These are phyloP conservation scores for Cichlasoma orientale DNA, from an alignment of 2,797 vertebrate species.

Conservation along the genomic window DNA sequence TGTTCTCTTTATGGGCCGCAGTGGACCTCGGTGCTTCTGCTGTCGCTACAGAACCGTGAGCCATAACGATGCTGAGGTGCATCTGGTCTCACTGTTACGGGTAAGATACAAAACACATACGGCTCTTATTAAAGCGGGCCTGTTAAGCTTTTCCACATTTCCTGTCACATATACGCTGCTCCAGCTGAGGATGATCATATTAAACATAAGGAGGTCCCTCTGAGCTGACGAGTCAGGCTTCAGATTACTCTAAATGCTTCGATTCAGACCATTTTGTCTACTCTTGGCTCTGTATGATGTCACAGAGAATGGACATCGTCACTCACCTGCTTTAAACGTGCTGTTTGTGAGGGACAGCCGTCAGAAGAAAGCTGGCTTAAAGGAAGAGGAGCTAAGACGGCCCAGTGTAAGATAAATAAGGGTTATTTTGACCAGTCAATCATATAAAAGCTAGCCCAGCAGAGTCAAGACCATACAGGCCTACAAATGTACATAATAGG, in stretches of 20 bases:
- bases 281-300: not conserved
- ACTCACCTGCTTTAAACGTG: not conserved
- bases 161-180: not conserved
- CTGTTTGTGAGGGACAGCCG: not conserved
- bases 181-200: not conserved
- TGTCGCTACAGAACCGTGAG: conserved; percentile 10
- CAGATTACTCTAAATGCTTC: not conserved
- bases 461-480: too few relatives aligned
- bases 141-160: not conserved
- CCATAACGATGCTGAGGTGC: not conserved
- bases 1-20: conserved; percentile 4
- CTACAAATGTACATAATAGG: too few relatives aligned
- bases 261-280: not conserved
- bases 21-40: not conserved
- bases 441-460: too few relatives aligned
- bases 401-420: too few relatives aligned
- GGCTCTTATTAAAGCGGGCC: not conserved
- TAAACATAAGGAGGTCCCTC: not conserved
- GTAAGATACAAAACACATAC: not conserved
- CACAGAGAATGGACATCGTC: not conserved
- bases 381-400: too few relatives aligned
- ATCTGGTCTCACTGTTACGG: not conserved
- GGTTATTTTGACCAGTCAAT: too few relatives aligned
- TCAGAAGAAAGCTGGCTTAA: too few relatives aligned
- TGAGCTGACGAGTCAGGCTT: not conserved